These are phyloP conservation scores for Sakesphorus luctuosus DNA, from an alignment of 2,113 vertebrate genomes.

Conservation along the genomic window DNA sequence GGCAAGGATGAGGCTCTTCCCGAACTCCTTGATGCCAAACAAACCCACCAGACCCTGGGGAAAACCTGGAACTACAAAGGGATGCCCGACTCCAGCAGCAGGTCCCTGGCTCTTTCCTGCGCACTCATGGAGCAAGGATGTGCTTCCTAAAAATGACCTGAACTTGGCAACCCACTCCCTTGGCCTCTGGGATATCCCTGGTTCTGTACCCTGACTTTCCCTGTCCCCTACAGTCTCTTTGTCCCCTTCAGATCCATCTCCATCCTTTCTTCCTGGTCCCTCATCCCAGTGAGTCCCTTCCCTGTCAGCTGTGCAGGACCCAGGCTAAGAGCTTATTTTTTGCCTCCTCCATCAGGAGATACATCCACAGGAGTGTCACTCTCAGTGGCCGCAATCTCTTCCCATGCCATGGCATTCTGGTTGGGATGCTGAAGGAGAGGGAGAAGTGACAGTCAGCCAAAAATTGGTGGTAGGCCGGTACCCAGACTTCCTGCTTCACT, in stretches of 20 bases:
- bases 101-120: background rate
- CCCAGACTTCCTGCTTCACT: background rate
- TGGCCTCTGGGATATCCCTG: background rate
- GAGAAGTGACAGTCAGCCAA: background rate
- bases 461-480: fast-evolving
- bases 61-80: background rate
- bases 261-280: background rate
- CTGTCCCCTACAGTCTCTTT: fast-evolving
- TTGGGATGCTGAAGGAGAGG: background rate
- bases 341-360: background rate
- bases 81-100: fast-evolving
- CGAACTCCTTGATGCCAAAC: fast-evolving
- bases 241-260: background rate
- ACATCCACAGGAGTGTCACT: background rate
- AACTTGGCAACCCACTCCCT: background rate
- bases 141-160: background rate
- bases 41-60: fast-evolving
- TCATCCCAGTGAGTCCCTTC: background rate
- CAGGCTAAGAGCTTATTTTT: background rate
- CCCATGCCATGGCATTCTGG: fast-evolving
- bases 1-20: background rate
- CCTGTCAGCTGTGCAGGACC: fast-evolving
- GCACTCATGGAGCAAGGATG: fast-evolving
- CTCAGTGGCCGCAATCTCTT: background rate
- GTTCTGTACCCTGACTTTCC: too few species aligned